Evolutionary conservation across 37 sponge, comb jelly and placozoan genomes (phyloP).

Genomic region (Hexactinellida sp.): DNA sequence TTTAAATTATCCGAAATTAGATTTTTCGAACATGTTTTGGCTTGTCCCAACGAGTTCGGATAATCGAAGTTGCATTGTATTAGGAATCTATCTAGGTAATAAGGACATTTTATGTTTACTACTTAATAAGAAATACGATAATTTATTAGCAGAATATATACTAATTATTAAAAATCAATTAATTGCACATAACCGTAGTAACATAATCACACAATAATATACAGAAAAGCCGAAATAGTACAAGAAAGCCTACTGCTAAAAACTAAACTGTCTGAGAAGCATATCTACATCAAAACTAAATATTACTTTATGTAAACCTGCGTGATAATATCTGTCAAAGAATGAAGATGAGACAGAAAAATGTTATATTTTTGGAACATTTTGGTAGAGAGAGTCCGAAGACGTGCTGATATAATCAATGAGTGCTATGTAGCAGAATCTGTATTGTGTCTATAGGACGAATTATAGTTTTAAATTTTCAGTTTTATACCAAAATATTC

Average conservation of each 20-base stretch:
- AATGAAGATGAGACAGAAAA: too few species aligned
- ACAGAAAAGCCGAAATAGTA: neutral
- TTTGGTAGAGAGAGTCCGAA: neutral
- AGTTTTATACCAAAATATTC: too few species aligned
- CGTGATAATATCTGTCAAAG: neutral
- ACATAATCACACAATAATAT: neutral
- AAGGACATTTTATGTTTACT: too few species aligned
- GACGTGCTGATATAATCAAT: neutral
- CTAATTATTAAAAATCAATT: neutral
- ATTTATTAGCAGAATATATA: neutral
- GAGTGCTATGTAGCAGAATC: slow-evolving; percentile 10
- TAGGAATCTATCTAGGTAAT: too few species aligned
- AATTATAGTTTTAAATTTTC: too few species aligned
- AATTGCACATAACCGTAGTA: neutral
- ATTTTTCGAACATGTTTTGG: too few species aligned
- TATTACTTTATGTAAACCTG: neutral
- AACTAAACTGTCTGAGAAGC: neutral
- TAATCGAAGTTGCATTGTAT: too few species aligned
- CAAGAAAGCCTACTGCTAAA: neutral
- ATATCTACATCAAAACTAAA: neutral
- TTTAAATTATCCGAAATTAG: too few species aligned
- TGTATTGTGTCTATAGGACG: neutral
- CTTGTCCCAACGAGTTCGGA: too few species aligned
- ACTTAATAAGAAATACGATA: too few species aligned
- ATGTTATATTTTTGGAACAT: neutral